These are phyloP conservation scores for Centroberyx gerrardi DNA, from an alignment of 2,797 vertebrate species.

Conservation along the genomic window DNA sequence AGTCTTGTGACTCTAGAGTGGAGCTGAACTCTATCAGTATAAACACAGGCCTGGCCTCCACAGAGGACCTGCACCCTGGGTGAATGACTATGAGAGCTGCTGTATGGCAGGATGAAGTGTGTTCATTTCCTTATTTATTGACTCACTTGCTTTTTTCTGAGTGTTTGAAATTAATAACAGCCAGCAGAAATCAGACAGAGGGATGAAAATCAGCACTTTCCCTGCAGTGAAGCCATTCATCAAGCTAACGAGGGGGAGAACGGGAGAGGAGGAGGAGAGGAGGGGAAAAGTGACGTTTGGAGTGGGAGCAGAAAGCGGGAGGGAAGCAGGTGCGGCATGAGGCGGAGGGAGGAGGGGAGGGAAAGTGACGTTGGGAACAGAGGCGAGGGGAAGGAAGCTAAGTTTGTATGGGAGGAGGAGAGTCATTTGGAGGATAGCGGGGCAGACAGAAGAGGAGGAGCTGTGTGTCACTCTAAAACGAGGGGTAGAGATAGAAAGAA, in stretches of 20 bases:
- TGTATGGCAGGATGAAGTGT: slow-evolving; percentile 84
- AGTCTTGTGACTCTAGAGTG: slow-evolving; percentile 50
- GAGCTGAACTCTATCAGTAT: slow-evolving; percentile 67
- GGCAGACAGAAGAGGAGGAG: slow-evolving; percentile 59
- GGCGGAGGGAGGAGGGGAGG: slow-evolving; percentile 30
- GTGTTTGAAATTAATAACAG: slow-evolving; percentile 97
- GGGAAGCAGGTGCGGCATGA: slow-evolving; percentile 78
- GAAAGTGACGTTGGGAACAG: slow-evolving; percentile 55
- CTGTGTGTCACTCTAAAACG: slow-evolving; percentile 50
- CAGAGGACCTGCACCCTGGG: slow-evolving; percentile 58
- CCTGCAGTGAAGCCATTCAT: slow-evolving; percentile 98
- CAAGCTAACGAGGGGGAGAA: slow-evolving; percentile 97
- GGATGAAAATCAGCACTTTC: slow-evolving; percentile 97
- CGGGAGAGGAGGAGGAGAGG: slow-evolving; percentile 82
- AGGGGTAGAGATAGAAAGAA: slow-evolving; percentile 46
- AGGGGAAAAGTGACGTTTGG: slow-evolving; percentile 74
- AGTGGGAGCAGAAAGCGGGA: slow-evolving; percentile 71
- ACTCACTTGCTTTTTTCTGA: slow-evolving; percentile 93
- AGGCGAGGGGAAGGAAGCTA: slow-evolving; percentile 59
- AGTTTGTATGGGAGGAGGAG: slow-evolving; percentile 65
- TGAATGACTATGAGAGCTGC: slow-evolving; percentile 76
- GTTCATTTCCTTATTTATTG: slow-evolving; percentile 88
- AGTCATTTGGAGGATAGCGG: slow-evolving; percentile 72
- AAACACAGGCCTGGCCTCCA: slow-evolving; percentile 66
- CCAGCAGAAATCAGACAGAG: slow-evolving; percentile 95